phyloP scores from a whole-genome alignment of 2,797 vertebrate genomes.

The Hozukius guyotensis region DNA sequence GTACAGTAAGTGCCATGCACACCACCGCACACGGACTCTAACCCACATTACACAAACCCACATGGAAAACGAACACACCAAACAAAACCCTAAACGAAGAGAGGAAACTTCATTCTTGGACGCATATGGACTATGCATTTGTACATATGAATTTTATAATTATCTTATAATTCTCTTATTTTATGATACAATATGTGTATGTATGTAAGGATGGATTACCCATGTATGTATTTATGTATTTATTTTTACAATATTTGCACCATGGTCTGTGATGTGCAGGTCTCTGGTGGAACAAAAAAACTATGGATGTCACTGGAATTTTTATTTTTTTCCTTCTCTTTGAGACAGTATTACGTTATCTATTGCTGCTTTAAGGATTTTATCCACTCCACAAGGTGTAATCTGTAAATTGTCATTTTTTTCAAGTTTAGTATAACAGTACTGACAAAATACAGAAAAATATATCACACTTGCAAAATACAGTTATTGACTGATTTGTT shows the following conservation, averaged over 20 bases:
- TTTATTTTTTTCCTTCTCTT: slow-evolving; percentile 51
- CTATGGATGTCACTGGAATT: slow-evolving; percentile 79
- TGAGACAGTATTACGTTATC: slow-evolving; percentile 74
- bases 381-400: slow-evolving; percentile 75
- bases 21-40: slow-evolving; percentile 68
- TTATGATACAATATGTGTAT: slow-evolving; percentile 84
- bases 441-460: slow-evolving; percentile 46
- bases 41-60: slow-evolving; percentile 48
- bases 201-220: slow-evolving; percentile 78
- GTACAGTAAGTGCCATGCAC: slow-evolving; percentile 85
- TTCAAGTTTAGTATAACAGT: slow-evolving; percentile 50
- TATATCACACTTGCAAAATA: slow-evolving; percentile 53
- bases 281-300: slow-evolving; percentile 67
- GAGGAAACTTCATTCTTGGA: slow-evolving; percentile 62
- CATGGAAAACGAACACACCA: slow-evolving; percentile 39
- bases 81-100: slow-evolving; percentile 48
- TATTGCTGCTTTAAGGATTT: slow-evolving; percentile 72
- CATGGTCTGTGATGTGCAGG: slow-evolving; percentile 75
- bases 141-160: slow-evolving; percentile 84
- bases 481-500: slow-evolving; percentile 57
- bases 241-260: slow-evolving; percentile 85
- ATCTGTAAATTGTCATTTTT: slow-evolving; percentile 79
- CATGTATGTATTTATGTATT: slow-evolving; percentile 88
- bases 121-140: slow-evolving; percentile 85
- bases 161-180: slow-evolving; percentile 84